Evolutionary conservation across 2,888 invertebrate species (phyloP).

Genomic region (Ophraella communa): DNA sequence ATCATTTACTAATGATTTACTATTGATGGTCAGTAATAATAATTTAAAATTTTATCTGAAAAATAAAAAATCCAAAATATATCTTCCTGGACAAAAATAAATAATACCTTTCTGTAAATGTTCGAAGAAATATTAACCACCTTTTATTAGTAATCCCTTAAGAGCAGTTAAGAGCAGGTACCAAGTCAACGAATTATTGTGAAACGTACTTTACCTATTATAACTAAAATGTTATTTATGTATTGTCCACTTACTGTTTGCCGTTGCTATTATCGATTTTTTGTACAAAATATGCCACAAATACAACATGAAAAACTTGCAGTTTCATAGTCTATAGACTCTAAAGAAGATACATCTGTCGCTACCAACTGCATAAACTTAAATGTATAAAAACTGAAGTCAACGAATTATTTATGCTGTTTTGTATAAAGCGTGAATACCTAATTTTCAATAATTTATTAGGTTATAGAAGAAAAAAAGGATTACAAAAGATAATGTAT

Average conservation of each 20-base stretch:
- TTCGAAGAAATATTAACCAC: no score
- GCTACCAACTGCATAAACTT: not conserved
- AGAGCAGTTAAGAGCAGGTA: no score
- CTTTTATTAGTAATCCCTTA: no score
- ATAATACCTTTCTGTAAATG: no score
- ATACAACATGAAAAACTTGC: not conserved
- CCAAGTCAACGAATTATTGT: no score
- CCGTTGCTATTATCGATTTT: not conserved
- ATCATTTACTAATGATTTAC: no score
- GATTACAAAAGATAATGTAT: slow-evolving; percentile 1
- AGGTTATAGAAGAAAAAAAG: not conserved
- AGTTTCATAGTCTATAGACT: not conserved
- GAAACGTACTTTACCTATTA: no score
- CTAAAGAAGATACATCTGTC: not conserved
- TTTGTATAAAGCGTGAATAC: not conserved
- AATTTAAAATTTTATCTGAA: no score
- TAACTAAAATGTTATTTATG: no score
- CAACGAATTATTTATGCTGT: slow-evolving; percentile 12
- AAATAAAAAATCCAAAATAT: no score
- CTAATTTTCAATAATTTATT: not conserved
- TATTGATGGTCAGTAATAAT: no score
- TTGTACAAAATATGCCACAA: not conserved
- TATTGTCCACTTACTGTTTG: not conserved
- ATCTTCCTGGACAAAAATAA: no score
- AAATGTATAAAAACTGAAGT: slow-evolving; percentile 1